Percentiles rank a stretch among this genome's conserved stretches.
Conservation (phyloP, 2,888 invertebrate species). For the Lasioglossum morio region DNA sequence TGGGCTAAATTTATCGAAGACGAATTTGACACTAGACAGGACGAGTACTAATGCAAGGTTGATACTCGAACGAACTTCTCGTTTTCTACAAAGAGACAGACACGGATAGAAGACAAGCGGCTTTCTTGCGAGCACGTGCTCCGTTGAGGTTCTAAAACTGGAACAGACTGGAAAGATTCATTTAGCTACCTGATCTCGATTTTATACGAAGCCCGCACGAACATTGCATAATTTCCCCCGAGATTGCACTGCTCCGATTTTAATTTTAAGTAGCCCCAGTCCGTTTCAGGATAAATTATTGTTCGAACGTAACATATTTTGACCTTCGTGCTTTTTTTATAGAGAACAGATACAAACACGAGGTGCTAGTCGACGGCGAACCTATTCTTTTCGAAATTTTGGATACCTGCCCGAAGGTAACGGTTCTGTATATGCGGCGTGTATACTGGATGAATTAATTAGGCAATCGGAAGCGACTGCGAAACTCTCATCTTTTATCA, state of each 20-base stretch:
- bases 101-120: slow-evolving; percentile 34
- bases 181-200: slow-evolving; percentile 34
- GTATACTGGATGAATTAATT: slow-evolving; percentile 1
- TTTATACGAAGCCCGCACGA: neutral
- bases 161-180: slow-evolving; percentile 46
- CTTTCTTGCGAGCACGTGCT: slow-evolving; percentile 49
- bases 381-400: slow-evolving; percentile 95
- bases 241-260: neutral
- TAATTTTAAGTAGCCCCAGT: neutral
- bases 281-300: neutral
- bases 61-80: slow-evolving; percentile 72
- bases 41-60: slow-evolving; percentile 76
- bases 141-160: slow-evolving; percentile 60
- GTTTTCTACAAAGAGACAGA: slow-evolving; percentile 64
- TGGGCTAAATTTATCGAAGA: slow-evolving; percentile 82
- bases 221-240: slow-evolving; percentile 33
- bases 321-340: slow-evolving; percentile 80
- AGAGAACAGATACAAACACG: slow-evolving; percentile 96
- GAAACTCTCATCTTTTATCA: neutral
- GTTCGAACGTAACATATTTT: slow-evolving; percentile 6
- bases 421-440: slow-evolving; percentile 23
- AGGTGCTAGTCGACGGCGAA: slow-evolving; percentile 94
- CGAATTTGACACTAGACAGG: slow-evolving; percentile 81
- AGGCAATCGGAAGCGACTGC: neutral
- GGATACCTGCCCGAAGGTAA: slow-evolving; percentile 94